Evolutionary conservation across 1,140 invertebrate genomes (phyloP), one percentile per base, ranked within the genome.

Genomic region (Pinna nobilis): DNA sequence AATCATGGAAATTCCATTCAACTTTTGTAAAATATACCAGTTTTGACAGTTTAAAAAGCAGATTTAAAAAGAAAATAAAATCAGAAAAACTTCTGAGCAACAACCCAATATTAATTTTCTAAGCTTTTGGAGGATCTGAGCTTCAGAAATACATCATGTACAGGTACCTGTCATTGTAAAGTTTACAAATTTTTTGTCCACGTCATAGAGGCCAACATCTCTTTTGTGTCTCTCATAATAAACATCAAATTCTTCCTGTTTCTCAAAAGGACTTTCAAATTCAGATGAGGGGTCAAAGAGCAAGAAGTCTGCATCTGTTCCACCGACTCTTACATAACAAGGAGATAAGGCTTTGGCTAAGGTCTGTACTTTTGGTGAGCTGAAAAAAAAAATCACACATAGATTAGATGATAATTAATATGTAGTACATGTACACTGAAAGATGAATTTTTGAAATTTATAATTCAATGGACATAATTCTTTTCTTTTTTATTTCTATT

Each of bases 321-420:
- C 86, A 30, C 86, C 86, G 33, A 87, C 39, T 20, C 86, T 65
- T 5, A 87, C 41, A 60, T 80, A 82, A 59, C 71, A 55, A 57
- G 86, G 86, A 9, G 75, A 51, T 28, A 87, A 70, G 23, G 20
- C 83, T 44, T 55, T 41, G 18, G 84, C 84, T 37, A 87, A 65
- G 6, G 67, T 74, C 28, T 77, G 60, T 6, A 82, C 35, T 35
- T 65, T 81, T 39, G 49, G 28, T 20, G 83, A 85, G 9, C 80
- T 85, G 76, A 59, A 82, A 44, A 44, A 15, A n/a, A 44, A 13
- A 1, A 47, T 20, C 20, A 18, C 32, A 28, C 20, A 15, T 7
- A 57, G 53, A 57, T 57, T 6, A 33, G 35, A 57, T 33, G 32
- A 57, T 57, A 18, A 33, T 33, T 33, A 57, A 33, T 57, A 33